These are phyloP conservation scores for Eolophus roseicapilla DNA, from an alignment of 2,113 vertebrate species.

Conservation along the genomic window DNA sequence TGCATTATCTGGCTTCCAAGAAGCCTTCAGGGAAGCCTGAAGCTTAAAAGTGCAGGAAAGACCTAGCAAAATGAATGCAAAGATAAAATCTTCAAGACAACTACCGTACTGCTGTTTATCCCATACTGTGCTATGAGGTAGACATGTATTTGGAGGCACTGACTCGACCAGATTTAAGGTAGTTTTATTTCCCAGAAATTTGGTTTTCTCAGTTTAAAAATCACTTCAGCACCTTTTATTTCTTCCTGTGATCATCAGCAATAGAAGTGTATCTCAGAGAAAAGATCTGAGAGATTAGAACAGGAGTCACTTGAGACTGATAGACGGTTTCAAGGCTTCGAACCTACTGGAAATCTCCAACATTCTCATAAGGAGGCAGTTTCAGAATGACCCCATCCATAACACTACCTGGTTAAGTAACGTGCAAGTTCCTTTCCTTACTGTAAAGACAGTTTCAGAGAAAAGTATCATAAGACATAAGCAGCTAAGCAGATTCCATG, in stretches of 20 bases:
- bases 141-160: background rate
- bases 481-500: background rate
- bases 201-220: background rate
- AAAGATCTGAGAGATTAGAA: background rate
- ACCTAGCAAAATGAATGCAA: background rate
- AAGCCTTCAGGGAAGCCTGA: background rate
- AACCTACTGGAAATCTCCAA: background rate
- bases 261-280: background rate
- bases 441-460: background rate
- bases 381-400: background rate
- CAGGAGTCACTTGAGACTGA: background rate
- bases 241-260: background rate
- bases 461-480: background rate
- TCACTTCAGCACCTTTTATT: background rate
- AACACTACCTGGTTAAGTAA: background rate
- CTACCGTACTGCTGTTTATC: background rate
- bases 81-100: background rate
- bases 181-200: background rate
- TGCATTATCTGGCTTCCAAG: background rate
- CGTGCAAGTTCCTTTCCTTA: background rate
- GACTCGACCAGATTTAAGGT: background rate
- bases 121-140: background rate
- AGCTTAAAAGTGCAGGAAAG: background rate
- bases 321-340: background rate
- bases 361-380: background rate